Conservation (phyloP, 2,888 invertebrate genomes). For the Slavum lentiscoides region DNA sequence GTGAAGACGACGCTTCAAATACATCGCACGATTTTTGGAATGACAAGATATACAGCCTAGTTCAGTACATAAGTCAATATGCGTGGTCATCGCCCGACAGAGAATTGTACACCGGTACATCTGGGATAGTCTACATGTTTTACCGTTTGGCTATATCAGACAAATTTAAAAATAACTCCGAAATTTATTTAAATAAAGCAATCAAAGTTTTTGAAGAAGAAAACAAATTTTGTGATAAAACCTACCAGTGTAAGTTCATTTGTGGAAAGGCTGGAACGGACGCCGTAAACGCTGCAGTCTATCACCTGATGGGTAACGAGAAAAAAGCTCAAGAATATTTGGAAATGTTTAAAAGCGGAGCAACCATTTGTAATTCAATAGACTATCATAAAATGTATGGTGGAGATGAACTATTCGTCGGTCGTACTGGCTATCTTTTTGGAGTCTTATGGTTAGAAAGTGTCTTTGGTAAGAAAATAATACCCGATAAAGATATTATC, state of each 20-base stretch:
- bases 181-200: slow-evolving; percentile 65
- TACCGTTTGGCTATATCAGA: slow-evolving; percentile 69
- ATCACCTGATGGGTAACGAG: slow-evolving; percentile 61
- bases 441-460: slow-evolving; percentile 75
- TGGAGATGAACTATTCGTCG: slow-evolving; percentile 84
- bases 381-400: slow-evolving; percentile 67
- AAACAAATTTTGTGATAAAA: slow-evolving; percentile 62
- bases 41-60: slow-evolving; percentile 50
- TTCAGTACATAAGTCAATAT: slow-evolving; percentile 58
- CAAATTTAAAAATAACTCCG: slow-evolving; percentile 61
- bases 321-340: slow-evolving; percentile 59
- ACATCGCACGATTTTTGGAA: slow-evolving; percentile 42
- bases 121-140: slow-evolving; percentile 77
- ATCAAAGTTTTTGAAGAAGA: slow-evolving; percentile 67
- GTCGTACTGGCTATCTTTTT: slow-evolving; percentile 79
- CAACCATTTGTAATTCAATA: slow-evolving; percentile 62
- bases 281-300: slow-evolving; percentile 71
- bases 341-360: slow-evolving; percentile 61
- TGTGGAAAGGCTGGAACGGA: slow-evolving; percentile 80
- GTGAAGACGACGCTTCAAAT: not conserved
- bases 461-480: slow-evolving; percentile 62
- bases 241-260: slow-evolving; percentile 65
- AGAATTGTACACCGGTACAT: slow-evolving; percentile 67
- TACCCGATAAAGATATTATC: slow-evolving; percentile 63
- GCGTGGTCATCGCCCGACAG: slow-evolving; percentile 59